Evolutionary conservation across 2,113 vertebrate species (phyloP), one percentile per base, ranked within the genome.

Genomic region (Eclectus roratus): DNA sequence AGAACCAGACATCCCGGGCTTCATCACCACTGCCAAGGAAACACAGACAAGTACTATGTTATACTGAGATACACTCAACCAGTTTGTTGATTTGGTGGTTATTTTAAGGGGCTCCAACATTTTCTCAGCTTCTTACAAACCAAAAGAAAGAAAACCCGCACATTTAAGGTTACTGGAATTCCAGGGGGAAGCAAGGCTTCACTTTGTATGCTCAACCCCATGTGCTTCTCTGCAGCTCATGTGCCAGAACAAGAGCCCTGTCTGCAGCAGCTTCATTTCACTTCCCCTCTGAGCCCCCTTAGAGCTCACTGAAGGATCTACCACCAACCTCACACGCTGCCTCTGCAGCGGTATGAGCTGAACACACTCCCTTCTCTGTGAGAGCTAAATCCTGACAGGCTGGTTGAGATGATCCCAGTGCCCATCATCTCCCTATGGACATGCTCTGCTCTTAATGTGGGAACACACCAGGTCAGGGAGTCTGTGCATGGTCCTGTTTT

Each of bases 31-130:
- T 50, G 55, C 6, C 68, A 44, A 28, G 79, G 35, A 72, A 80
- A 61, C 11, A 24, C 1, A 31, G 0, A 24, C 10, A 24, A 29
- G 31, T 19, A 19, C 31, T 1, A 0, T 1, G 7, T 39, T 60
- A 55, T 8, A 35, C 31, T 15, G 44, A 69, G 24, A 82, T 7
- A 61, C 18, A 29, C 31, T 64, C 69, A 47, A 39, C 17, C 1
- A 63, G 19, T 11, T 39, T n/a, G 17, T 7, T 50, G 14, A 9
- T 33, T 55, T n/a, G 19, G 21, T 33, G 56, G 33, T 13, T 3
- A 13, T 46, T 53, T 76, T 82, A 17, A 89, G 18, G 20, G 60
- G 49, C 5, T 17, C n/a, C 7, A 63, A 17, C 6, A 17, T 61
- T 82, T 85, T 60, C 33, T 82, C 60, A 91, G 20, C 31, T 46